Percentiles rank a stretch among this genome's conserved stretches.
Evolutionary conservation across 2,113 vertebrate species (phyloP).

Genomic region (Forbesichthys agassizii): DNA sequence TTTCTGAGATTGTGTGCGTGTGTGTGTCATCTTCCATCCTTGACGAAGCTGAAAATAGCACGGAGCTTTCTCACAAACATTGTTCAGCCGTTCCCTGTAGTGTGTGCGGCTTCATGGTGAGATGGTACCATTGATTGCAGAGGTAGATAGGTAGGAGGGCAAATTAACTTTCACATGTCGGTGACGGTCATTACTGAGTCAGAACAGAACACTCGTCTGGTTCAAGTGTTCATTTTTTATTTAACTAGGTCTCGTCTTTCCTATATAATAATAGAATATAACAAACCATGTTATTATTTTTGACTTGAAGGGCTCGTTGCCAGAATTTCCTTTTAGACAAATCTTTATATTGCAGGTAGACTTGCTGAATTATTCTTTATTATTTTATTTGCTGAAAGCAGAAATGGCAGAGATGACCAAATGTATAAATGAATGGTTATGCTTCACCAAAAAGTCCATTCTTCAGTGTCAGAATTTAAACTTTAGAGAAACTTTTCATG

Average conservation of each 20-base stretch:
- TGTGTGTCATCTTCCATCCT: conserved; percentile 24
- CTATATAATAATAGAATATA: conserved; percentile 29
- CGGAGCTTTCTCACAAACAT: conserved; percentile 53
- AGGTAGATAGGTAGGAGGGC: conserved; percentile 43
- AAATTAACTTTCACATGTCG: conserved; percentile 38
- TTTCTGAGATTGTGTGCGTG: not conserved
- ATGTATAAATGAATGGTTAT: too few species aligned
- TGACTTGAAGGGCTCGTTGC: not conserved
- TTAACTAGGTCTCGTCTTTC: conserved; percentile 19
- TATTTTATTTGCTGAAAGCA: too few species aligned
- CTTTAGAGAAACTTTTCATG: too few species aligned
- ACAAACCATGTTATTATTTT: not conserved
- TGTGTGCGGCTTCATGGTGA: conserved; percentile 7
- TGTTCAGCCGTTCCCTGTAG: conserved; percentile 43
- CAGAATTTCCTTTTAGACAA: not conserved
- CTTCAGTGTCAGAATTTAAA: too few species aligned
- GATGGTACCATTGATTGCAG: conserved; percentile 50
- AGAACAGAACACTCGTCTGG: conserved; percentile 28
- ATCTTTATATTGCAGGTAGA: too few species aligned
- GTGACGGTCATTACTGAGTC: conserved; percentile 25
- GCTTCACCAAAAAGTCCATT: too few species aligned
- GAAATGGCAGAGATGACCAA: too few species aligned
- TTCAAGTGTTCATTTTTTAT: conserved; percentile 26
- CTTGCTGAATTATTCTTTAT: too few species aligned
- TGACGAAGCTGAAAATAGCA: conserved; percentile 55